These are phyloP conservation scores for Martes martes DNA, from an alignment of 2,113 vertebrate genomes.

Conservation along the genomic window DNA sequence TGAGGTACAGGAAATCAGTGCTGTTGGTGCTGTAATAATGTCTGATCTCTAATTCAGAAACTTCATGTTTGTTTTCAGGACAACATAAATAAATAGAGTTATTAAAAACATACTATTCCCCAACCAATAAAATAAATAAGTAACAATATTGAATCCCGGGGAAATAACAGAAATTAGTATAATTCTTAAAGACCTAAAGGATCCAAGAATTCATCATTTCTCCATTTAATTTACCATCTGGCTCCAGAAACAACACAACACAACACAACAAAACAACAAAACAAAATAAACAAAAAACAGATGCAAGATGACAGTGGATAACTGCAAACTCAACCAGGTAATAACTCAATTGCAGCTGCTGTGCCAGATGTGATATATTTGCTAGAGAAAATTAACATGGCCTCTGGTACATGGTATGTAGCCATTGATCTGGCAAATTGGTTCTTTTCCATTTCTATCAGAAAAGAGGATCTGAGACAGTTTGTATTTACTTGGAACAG, in stretches of 20 bases:
- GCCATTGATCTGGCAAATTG: neutral
- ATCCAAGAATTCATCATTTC: neutral
- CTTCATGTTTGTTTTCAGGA: neutral
- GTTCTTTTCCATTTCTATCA: conserved; percentile 17
- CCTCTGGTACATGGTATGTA: neutral
- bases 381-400: conserved; percentile 2
- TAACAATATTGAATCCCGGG: neutral
- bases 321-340: neutral
- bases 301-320: neutral
- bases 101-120: neutral
- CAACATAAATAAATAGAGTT: neutral
- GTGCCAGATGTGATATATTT: conserved; percentile 32
- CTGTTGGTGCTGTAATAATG: neutral
- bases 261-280: neutral
- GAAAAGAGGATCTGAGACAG: neutral
- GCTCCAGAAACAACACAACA: neutral
- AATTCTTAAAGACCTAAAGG: neutral
- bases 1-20: neutral
- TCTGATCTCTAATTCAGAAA: neutral
- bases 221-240: neutral
- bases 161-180: neutral
- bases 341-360: neutral
- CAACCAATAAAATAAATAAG: neutral
- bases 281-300: neutral
- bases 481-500: conserved; percentile 4